These are phyloP conservation scores for Chaetops frenatus DNA, from an alignment of 2,113 vertebrate species.

Conservation along the genomic window DNA sequence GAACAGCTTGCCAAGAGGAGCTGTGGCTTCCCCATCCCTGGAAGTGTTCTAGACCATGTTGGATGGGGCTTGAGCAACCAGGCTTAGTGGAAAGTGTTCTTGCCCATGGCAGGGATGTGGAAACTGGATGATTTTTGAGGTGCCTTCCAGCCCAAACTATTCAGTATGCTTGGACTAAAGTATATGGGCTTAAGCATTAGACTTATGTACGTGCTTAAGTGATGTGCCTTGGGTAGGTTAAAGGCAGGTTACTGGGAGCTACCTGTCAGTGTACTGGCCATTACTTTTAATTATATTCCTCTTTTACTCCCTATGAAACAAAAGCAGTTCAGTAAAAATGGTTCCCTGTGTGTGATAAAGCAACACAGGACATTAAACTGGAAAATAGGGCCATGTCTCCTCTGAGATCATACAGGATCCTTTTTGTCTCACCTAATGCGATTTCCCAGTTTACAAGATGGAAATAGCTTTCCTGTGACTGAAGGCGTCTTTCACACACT, in stretches of 20 bases:
- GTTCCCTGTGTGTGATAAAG: neutral
- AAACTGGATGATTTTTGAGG: neutral
- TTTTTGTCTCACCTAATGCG: neutral
- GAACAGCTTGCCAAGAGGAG: neutral
- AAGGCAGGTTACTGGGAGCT: neutral
- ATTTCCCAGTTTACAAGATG: constrained; percentile 21
- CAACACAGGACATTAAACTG: neutral
- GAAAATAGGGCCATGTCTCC: neutral
- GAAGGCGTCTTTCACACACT: constrained; percentile 28
- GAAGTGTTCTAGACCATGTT: neutral
- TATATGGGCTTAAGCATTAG: neutral
- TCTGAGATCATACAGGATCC: neutral
- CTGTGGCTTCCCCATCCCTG: accelerated
- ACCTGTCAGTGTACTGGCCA: accelerated
- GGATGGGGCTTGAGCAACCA: neutral
- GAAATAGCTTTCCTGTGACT: constrained; percentile 38
- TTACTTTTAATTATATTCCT: neutral
- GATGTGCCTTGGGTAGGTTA: neutral
- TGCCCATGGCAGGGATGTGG: neutral
- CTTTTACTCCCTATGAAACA: neutral
- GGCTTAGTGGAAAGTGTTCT: neutral
- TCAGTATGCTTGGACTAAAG: neutral
- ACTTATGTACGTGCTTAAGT: neutral
- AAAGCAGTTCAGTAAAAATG: neutral
- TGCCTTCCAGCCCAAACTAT: neutral